phyloP scores from a whole-genome alignment of 37 sponge, comb jelly and placozoan genomes.

The Dysidea cf. avara region DNA sequence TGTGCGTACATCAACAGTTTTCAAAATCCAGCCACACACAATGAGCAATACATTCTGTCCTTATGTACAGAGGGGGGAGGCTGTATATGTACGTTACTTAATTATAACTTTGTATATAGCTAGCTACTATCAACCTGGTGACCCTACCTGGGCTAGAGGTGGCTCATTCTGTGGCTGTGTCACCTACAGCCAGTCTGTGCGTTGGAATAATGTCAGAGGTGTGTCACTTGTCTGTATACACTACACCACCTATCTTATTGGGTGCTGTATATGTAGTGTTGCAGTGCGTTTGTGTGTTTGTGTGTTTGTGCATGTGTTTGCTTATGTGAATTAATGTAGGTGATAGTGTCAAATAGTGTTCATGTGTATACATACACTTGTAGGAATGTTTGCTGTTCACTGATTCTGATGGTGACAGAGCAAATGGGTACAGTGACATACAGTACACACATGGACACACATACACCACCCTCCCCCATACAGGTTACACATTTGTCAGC shows the following conservation, averaged over 20 bases:
- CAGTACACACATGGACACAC: constrained; percentile 1
- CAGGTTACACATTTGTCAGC: constrained; percentile 20
- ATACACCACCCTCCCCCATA: not conserved
- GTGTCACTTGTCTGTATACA: no score
- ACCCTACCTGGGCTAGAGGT: constrained; percentile 27
- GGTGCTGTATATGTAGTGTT: no score
- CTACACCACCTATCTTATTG: no score
- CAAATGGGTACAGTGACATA: not conserved
- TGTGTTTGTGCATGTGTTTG: not conserved
- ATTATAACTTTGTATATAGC: no score
- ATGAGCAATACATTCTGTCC: no score
- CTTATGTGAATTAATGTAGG: no score
- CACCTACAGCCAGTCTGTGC: constrained; percentile 12
- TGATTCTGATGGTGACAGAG: not conserved
- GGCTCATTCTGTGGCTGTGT: constrained; percentile 15
- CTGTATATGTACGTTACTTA: no score
- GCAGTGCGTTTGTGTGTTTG: no score
- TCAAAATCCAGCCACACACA: no score
- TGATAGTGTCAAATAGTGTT: no score
- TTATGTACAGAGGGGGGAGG: no score
- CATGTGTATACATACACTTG: not conserved
- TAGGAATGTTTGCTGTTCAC: not conserved
- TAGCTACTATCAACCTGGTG: constrained; percentile 7
- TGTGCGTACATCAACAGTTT: no score
- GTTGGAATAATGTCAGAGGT: constrained; percentile 40